Evolutionary conservation across 2,797 vertebrate species (phyloP).

Genomic region (Poeciliopsis gracilis): DNA sequence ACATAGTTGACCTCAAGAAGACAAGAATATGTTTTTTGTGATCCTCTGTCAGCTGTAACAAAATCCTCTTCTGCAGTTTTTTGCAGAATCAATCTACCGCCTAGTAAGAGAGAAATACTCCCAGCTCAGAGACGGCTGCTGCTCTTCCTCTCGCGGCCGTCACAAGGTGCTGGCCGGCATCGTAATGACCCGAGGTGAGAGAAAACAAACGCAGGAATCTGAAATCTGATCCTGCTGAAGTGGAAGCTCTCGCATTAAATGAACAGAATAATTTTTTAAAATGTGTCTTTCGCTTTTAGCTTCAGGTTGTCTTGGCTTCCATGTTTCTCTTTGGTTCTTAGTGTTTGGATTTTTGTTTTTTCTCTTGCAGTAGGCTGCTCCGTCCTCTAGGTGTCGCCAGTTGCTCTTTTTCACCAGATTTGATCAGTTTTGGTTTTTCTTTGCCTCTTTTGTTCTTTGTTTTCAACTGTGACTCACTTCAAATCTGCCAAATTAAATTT

Average conservation of each 20-base stretch:
- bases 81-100: conserved; percentile 87
- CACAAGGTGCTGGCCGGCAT: conserved; percentile 90
- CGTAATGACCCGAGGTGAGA: conserved; percentile 92
- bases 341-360: not conserved
- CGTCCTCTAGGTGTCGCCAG: not conserved
- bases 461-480: not conserved
- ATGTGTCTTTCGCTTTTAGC: not conserved
- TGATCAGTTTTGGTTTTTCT: not conserved
- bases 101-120: conserved; percentile 89
- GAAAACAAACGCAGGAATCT: accelerated
- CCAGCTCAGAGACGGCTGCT: conserved; percentile 80
- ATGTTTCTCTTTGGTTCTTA: no score
- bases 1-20: not conserved
- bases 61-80: conserved; percentile 78
- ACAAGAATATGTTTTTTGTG: not conserved
- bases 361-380: no score
- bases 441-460: not conserved
- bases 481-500: not conserved
- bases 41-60: not conserved
- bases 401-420: not conserved
- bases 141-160: conserved; percentile 71
- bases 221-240: not conserved
- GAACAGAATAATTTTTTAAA: not conserved
- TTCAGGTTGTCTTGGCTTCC: no score
- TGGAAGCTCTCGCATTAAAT: not conserved